These are phyloP conservation scores for Melanostoma scalare DNA, from an alignment of 2,888 invertebrate species.

Conservation along the genomic window DNA sequence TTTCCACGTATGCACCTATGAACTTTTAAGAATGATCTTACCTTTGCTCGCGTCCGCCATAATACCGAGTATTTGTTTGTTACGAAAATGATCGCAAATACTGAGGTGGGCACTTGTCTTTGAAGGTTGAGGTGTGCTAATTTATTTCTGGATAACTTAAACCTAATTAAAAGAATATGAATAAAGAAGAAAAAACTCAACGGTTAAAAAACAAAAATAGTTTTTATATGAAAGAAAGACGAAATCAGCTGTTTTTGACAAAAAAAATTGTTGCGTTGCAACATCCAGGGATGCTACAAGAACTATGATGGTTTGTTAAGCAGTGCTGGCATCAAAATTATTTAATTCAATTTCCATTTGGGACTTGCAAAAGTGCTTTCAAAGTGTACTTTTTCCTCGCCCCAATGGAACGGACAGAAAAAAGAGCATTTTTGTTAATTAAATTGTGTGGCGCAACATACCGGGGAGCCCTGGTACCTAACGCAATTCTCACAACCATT, in stretches of 20 bases:
- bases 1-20: neutral
- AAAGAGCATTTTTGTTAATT: too few species aligned
- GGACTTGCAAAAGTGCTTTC: neutral
- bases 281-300: neutral
- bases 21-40: neutral
- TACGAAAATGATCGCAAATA: too few species aligned
- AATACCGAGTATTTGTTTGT: neutral
- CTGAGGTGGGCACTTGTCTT: neutral
- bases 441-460: too few species aligned
- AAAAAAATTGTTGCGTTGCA: neutral
- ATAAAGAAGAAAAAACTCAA: constrained; percentile 11
- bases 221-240: neutral
- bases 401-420: too few species aligned
- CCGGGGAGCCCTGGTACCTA: too few species aligned
- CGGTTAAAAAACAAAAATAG: constrained; percentile 20
- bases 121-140: neutral
- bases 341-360: too few species aligned
- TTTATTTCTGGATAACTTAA: constrained; percentile 26
- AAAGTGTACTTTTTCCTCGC: too few species aligned
- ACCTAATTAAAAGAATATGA: constrained; percentile 3
- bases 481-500: too few species aligned
- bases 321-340: too few species aligned
- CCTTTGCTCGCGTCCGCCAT: constrained; percentile 62
- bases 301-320: neutral
- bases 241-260: neutral